Base-by-base conservation (phyloP, 2,888 invertebrate genomes). In the Tanypteryx hageni region DNA sequence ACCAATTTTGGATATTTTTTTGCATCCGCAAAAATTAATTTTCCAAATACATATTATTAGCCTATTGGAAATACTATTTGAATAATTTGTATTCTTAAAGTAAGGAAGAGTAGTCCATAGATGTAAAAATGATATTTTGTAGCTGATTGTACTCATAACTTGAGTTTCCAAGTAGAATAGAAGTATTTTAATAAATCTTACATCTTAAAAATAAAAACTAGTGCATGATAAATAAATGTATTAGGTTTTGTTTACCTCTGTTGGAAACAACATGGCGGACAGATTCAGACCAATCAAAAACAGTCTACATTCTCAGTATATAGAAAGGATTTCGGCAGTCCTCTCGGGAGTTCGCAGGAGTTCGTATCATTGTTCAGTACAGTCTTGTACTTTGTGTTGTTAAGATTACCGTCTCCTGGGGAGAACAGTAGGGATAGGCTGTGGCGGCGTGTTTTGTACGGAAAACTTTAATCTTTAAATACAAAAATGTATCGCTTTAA, bases 231-330 rank as follows among this genome's bases (percentile, higher is more conserved):
- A 44, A 44, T 44, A 44, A 3, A 44, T 44, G 44, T 44, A 44
- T 44, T 44, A 44, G 13, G 27, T 27, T 76, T 22, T 76, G 11
- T 27, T 9, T 86, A 68, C 91, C 94, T 94, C 56, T 93, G 92
- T 3, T 92, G 68, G 14, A 93, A 92, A 92, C 95, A 95, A 92
- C 94, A 76, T 0, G 95, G 95, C 94, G 94, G 94, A 13, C 93
- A 92, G 91, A 94, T 94, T 31, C 92, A 92, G 56, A 92, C 92
- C 89, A 94, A 94, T 93, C 94, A 92, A 56, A 92, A 18, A 31
- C 56, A 81, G 22, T n/a, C 18, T 92, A 10, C 76, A 76, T 22
- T 27, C 27, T 76, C 76, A 27, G 22, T 76, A 76, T 76, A 76
- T 76, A 76, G 76, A 27, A 27, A 27, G 76, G 11, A 61, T 89